phyloP scores from a whole-genome alignment of 2,113 vertebrate species.

The Xiphophorus hellerii region DNA sequence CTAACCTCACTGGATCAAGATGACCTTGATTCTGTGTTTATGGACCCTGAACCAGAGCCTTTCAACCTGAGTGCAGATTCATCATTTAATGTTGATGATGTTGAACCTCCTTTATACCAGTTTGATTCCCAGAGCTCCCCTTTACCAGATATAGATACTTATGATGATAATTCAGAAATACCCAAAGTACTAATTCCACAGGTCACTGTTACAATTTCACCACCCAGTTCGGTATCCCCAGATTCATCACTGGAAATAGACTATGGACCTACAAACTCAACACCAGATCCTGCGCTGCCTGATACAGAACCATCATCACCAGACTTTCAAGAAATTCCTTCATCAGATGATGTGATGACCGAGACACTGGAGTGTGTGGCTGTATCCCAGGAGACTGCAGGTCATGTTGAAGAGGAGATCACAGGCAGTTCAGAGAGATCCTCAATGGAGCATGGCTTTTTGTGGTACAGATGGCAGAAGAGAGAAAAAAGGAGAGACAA shows the following conservation, averaged over 20 bases:
- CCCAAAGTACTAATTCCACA: conserved; percentile 29
- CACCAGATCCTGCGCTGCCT: conserved; percentile 15
- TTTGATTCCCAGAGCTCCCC: conserved; percentile 53
- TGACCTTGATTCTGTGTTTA: conserved; percentile 77
- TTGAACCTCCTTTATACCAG: conserved; percentile 48
- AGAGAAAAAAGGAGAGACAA: conserved; percentile 54
- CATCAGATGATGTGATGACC: conserved; percentile 44
- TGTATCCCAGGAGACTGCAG: conserved; percentile 47
- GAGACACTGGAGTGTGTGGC: conserved; percentile 39
- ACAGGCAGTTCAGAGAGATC: conserved; percentile 53
- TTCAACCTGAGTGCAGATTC: conserved; percentile 65
- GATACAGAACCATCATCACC: conserved; percentile 33
- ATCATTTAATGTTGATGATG: conserved; percentile 52
- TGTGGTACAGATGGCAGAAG: conserved; percentile 79
- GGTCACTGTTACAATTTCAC: conserved; percentile 72
- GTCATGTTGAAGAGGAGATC: conserved; percentile 38
- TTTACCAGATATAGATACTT: conserved; percentile 32
- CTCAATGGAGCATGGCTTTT: conserved; percentile 64
- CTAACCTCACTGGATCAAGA: conserved; percentile 78
- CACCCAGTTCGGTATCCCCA: conserved; percentile 72
- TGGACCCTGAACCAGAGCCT: conserved; percentile 75
- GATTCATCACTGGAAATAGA: conserved; percentile 69
- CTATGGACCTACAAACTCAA: conserved; percentile 44
- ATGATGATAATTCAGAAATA: conserved; percentile 17
- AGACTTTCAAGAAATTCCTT: conserved; percentile 55